Base-by-base conservation (phyloP, 1,140 invertebrate genomes). In the Lordiphosa mommai region DNA sequence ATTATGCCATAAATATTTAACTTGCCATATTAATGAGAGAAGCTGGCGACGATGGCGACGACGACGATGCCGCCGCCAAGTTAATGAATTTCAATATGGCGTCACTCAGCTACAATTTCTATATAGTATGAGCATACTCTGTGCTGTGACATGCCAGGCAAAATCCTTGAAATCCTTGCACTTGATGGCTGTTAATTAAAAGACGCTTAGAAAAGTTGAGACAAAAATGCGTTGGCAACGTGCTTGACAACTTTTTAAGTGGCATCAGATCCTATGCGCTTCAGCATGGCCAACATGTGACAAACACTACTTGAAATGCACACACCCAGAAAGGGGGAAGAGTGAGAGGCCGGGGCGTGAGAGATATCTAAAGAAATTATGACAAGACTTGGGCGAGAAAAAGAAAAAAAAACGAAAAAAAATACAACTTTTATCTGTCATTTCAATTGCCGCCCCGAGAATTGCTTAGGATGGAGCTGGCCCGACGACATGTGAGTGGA, bases 11-110 rank as follows among this genome's bases (percentile, higher is more conserved):
- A 84, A 84, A 84, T 84, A 84, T 85, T 85, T 77, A 72, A 85
- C 72, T 84, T 84, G 72, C 79, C 72, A 84, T 76, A 84, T 82
- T 82, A 84, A 82, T 76, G 55, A 61, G 71, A 76, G 71, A 76
- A 57, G 61, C 46, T 44, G 59, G 70, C 70, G 51, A 41, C 23
- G 41, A 43, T 29, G 36, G 17, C 6, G 30, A 34, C 17, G 23
- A 17, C 32, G 14, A 41, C 51, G 10, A 16, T 3, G 33, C 23
- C 50, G 63, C 52, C 58, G 74, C 72, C 68, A 66, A 72, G 56
- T 84, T 84, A 84, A 84, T 84, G 79, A 84, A 84, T 84, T 77
- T 77, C 77, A 84, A 84, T 77, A 84, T 84, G 77, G 77, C 77
- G 77, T 65, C 68, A 64, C 49, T 56, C 56, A 61, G 41, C 48